Conservation (phyloP, 2,113 vertebrate genomes). For the Cinclus cinclus region DNA sequence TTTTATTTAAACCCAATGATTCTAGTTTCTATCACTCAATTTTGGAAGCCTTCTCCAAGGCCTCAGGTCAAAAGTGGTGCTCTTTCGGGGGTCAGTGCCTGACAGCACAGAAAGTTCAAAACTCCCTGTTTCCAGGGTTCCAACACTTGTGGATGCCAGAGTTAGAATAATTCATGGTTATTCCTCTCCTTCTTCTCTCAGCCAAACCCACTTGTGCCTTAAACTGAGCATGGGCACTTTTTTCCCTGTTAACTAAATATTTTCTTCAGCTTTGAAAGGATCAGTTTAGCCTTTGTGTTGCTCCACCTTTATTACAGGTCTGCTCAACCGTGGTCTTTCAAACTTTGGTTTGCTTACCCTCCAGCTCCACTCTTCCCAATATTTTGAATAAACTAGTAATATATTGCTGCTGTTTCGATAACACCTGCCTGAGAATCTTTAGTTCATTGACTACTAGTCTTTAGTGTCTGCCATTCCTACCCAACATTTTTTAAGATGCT, state of each 20-base stretch:
- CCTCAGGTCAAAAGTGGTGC: too few relatives aligned
- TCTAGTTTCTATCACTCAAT: too few relatives aligned
- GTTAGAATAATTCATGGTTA: not conserved
- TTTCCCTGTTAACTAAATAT: not conserved
- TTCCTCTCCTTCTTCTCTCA: not conserved
- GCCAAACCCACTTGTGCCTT: not conserved
- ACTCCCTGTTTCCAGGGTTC: too few relatives aligned
- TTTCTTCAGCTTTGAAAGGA: not conserved
- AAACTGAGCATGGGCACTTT: not conserved
- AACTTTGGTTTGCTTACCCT: not conserved
- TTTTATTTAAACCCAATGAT: too few relatives aligned
- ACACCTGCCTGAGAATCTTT: not conserved
- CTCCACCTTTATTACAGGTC: not conserved
- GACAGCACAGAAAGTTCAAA: too few relatives aligned
- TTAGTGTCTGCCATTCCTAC: not conserved
- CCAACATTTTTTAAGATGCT: not conserved
- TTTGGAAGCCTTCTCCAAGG: too few relatives aligned
- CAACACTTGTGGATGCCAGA: not conserved
- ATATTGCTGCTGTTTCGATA: not conserved
- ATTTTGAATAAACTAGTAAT: not conserved
- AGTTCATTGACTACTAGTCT: not conserved
- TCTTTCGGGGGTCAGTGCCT: too few relatives aligned
- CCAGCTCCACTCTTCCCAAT: not conserved
- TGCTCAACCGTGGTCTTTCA: not conserved
- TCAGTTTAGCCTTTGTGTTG: not conserved